Conservation (phyloP, 2,888 invertebrate species). For the Nemotelus nigrinus region DNA sequence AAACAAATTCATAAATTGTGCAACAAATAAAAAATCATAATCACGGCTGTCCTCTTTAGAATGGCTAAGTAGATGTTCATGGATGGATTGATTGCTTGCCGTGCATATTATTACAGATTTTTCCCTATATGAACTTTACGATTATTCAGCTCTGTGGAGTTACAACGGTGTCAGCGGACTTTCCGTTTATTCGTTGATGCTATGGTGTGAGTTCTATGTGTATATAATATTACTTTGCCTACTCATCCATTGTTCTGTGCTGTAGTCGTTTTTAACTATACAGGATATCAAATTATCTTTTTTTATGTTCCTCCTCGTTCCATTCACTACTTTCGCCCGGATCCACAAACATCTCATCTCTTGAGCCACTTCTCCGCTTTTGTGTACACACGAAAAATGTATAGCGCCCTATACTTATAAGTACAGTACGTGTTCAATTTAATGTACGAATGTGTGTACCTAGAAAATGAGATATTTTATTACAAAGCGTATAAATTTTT, state of each 20-base stretch:
- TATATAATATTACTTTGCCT: constrained; percentile 34
- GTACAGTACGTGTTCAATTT: constrained; percentile 40
- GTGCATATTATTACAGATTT: constrained; percentile 45
- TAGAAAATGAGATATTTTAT: constrained; percentile 52
- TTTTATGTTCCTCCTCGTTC: constrained; percentile 34
- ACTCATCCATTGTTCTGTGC: constrained; percentile 47
- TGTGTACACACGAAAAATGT: constrained; percentile 11
- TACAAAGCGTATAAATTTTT: constrained; percentile 52
- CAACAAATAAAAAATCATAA: too few species aligned
- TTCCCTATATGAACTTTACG: constrained; percentile 50
- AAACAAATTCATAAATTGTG: too few species aligned
- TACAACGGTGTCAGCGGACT: constrained; percentile 6
- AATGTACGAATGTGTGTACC: constrained; percentile 46
- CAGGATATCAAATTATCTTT: constrained; percentile 51
- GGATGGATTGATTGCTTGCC: background rate
- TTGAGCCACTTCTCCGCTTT: constrained; percentile 21
- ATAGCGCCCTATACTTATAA: constrained; percentile 29
- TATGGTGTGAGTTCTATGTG: background rate
- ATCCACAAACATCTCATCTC: constrained; percentile 10
- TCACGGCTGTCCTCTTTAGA: too few species aligned
- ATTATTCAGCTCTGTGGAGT: constrained; percentile 41
- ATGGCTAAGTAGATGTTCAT: too few species aligned
- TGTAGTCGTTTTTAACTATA: constrained; percentile 51
- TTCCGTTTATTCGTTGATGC: background rate
- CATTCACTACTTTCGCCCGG: constrained; percentile 15